Base-by-base conservation (phyloP, 2,888 invertebrate genomes). In the Meiosimyza decipiens region DNA sequence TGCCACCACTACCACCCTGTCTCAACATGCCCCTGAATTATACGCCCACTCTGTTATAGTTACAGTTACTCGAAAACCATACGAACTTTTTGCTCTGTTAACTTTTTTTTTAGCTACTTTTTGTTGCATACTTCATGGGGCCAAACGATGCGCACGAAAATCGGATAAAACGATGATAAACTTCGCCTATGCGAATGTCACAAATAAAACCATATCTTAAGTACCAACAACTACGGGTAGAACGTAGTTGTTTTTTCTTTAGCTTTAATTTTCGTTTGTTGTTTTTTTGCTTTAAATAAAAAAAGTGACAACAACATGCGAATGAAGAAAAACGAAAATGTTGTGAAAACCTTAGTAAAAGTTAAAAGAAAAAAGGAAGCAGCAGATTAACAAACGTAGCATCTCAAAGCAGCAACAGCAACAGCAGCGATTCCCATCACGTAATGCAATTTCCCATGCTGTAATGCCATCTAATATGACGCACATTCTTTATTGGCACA, bases 391-490 rank as follows among this genome's bases (percentile, higher is more conserved):
- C 40, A 40, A 40, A 40, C 40, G 40, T 40, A 6, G 40, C 40
- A 18, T 55, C 55, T 1, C 3, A 55, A 55, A n/a, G 55, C 55
- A 11, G 22, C 51, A 12, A n/a, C n/a, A n/a, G n/a, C n/a, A n/a
- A n/a, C n/a, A n/a, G 55, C 55, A 11, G 22, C 51, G 12, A 73
- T 76, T 74, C 73, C 40, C 71, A 73, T 71, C 76, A 74, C 74
- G 76, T 74, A 70, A 62, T 59, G 70, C 67, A 73, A 76, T 76
- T 74, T 51, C 73, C 52, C 59, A 16, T 55, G 65, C 65, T 62
- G 72, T 71, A 71, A 63, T 65, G 72, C 51, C 47, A 60, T 72
- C 73, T 57, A 73, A 72, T 70, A 66, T 55, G 74, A 65, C 40
- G 22, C 60, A 22, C 33, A 51, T 62, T 51, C n/a, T 40, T 40